Evolutionary conservation across 2,113 vertebrate genomes (phyloP), one percentile per base, ranked within the genome.

Genomic region (Todiramphus chloris): DNA sequence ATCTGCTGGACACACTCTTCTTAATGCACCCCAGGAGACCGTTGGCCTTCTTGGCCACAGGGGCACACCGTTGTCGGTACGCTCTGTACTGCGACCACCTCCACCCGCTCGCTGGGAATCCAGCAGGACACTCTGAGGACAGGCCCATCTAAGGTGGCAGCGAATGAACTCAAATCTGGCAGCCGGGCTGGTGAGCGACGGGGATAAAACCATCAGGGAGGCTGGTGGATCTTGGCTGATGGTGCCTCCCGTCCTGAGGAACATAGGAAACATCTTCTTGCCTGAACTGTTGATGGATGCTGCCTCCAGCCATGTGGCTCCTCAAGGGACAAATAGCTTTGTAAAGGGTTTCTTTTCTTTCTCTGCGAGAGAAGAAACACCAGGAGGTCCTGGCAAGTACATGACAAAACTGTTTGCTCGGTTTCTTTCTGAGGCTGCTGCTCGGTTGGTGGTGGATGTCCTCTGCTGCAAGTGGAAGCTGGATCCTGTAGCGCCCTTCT

Each of bases 381-480:
- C n/a, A 28, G 31, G 64, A 88, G 28, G 11, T 56, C 53, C 74
- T 60, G 41, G 37, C 50, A 25, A 44, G 44, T 7, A 6, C 1
- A 4, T 89, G 85, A 74, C 77, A 94, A 66, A 94, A 11, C 73
- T 53, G n/a, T 90, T 83, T 89, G 84, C 83, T 95, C 73, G 3
- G 4, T 82, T 70, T 24, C 37, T 76, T 82, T 53, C 43, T 1
- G 92, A 90, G 69, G 30, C 87, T 33, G 95, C 93, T 67, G 44
- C 51, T 48, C 7, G 0, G 51, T 51, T 84, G 85, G 75, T 70
- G 72, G 82, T 73, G 81, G 97, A 98, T 98, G 98, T 97, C 97
- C 93, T 97, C 96, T 97, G 97, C 98, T 98, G 98, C 98, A 97
- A 96, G 83, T 25, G 46, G 95, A 58, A 78, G 73, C 77, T 17